A percentile compares a stretch with the other conserved stretches of the same genome.
phyloP scores from a whole-genome alignment of 1,140 invertebrate genomes.

The Drosophila athabasca region DNA sequence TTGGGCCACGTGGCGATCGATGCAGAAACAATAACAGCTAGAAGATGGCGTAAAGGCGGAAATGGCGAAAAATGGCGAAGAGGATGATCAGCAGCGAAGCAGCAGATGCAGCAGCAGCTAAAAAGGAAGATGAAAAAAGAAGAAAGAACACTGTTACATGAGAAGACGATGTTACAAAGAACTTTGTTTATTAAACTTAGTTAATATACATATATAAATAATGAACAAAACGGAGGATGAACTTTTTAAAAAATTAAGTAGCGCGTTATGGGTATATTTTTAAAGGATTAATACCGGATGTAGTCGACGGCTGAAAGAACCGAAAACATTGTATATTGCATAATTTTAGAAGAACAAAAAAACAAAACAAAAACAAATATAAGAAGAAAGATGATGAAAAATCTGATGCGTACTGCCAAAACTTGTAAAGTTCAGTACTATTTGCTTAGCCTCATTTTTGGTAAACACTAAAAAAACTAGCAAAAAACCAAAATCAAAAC shows the following conservation, averaged over 20 bases:
- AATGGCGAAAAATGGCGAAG: constrained; percentile 11
- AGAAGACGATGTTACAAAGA: constrained; percentile 54
- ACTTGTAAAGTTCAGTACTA: constrained; percentile 83
- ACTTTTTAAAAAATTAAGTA: constrained; percentile 80
- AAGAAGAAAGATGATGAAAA: constrained; percentile 35
- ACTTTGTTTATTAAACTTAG: constrained; percentile 79
- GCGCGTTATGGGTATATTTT: constrained; percentile 79
- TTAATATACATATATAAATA: constrained; percentile 58
- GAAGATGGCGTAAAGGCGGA: constrained; percentile 3
- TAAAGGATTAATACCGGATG: constrained; percentile 47
- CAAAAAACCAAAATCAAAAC: constrained; percentile 59
- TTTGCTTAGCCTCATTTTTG: constrained; percentile 77
- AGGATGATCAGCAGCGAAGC: constrained; percentile 4
- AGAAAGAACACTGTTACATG: constrained; percentile 49
- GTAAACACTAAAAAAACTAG: constrained; percentile 59
- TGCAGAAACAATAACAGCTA: constrained; percentile 17
- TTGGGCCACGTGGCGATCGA: constrained; percentile 13
- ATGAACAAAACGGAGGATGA: constrained; percentile 32
- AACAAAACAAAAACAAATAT: constrained; percentile 17
- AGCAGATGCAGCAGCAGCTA: constrained; percentile 1
- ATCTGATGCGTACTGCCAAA: constrained; percentile 81
- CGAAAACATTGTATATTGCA: constrained; percentile 76
- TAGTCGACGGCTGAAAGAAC: constrained; percentile 40
- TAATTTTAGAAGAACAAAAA: constrained; percentile 61
- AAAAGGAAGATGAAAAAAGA: constrained; percentile 6